Base-by-base conservation (phyloP, 2,888 invertebrate species). In the Sesamia inferens region DNA sequence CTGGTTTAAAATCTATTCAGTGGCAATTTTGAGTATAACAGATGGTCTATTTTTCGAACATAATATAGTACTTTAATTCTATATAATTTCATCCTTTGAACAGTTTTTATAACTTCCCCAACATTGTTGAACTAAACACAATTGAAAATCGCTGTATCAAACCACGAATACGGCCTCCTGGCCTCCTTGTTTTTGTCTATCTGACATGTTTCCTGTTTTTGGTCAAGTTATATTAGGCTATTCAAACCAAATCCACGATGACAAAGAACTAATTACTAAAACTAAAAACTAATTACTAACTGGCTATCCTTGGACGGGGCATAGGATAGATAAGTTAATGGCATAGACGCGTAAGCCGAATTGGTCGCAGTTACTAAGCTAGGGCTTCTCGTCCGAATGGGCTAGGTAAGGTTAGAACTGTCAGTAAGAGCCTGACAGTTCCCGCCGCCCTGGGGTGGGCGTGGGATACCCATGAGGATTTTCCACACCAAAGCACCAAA, bases 101-200 rank as follows among this genome's bases (percentile, higher is more conserved):
- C 16, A n/a, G 11, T 51, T 58, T 39, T 74, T 47, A 51, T 6
- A 31, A 39, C 74, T 74, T 51, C 66, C 22, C 19, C 22, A 7
- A 10, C 74, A 54, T 74, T 74, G 59, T 39, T 66, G 3, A 54
- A 74, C 39, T 31, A 19, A 74, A 67, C 66, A 47, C 51, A 55
- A 54, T 68, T 68, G 59, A 7, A n/a, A 24, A 75, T 42, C 57
- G 24, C 72, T 48, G 42, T 42, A 31, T 22, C 22, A 8, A 71
- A 72, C 71, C 61, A 14, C 59, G 47, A 72, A 70, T 51, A 72
- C 31, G 10, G 54, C 54, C 54, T 54, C 7, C 19, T 48, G 2
- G 19, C 16, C 19, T 48, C 48, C 48, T 48, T 19, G 48, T 48
- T 48, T 48, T 48, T 48, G 48, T 48, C 48, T 48, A 48, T 48